A percentile compares a stretch with the other conserved stretches of the same genome.
Evolutionary conservation across 2,888 invertebrate species (phyloP).

Genomic region (Shargacucullia verbasci): DNA sequence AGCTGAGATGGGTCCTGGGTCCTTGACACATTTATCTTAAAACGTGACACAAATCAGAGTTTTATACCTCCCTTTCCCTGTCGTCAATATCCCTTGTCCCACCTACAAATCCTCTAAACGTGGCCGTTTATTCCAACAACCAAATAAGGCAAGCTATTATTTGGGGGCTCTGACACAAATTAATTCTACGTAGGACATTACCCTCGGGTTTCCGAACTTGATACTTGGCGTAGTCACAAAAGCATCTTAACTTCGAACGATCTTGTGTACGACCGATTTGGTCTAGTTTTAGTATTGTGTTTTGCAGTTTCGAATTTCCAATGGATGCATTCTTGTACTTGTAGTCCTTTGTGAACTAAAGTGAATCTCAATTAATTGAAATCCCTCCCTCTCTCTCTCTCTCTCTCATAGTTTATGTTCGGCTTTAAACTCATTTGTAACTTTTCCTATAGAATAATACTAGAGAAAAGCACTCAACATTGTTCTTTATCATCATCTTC

Average conservation of each 20-base stretch:
- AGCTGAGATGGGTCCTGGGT: too few relatives aligned
- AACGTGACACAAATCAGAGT: slow-evolving; percentile 45
- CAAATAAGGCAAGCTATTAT: slow-evolving; percentile 44
- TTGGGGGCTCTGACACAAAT: slow-evolving; percentile 33
- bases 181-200: slow-evolving; percentile 32
- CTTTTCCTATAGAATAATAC: too few relatives aligned
- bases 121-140: slow-evolving; percentile 44
- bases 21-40: slow-evolving; percentile 11
- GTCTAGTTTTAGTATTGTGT: slow-evolving; percentile 6
- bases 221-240: slow-evolving; percentile 28
- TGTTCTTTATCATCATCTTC: too few relatives aligned
- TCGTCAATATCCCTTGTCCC: slow-evolving; percentile 48
- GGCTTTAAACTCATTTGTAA: too few relatives aligned
- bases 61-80: slow-evolving; percentile 50
- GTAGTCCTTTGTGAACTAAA: too few relatives aligned
- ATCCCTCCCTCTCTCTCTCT: too few relatives aligned
- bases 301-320: too few relatives aligned
- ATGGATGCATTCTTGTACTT: too few relatives aligned
- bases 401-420: too few relatives aligned
- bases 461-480: too few relatives aligned
- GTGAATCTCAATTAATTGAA: neutral
- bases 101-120: slow-evolving; percentile 39
- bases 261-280: slow-evolving; percentile 2
- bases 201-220: slow-evolving; percentile 17
- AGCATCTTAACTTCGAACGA: slow-evolving; percentile 19